Conservation (phyloP, 2,113 vertebrate species). For the Tenrec ecaudatus region DNA sequence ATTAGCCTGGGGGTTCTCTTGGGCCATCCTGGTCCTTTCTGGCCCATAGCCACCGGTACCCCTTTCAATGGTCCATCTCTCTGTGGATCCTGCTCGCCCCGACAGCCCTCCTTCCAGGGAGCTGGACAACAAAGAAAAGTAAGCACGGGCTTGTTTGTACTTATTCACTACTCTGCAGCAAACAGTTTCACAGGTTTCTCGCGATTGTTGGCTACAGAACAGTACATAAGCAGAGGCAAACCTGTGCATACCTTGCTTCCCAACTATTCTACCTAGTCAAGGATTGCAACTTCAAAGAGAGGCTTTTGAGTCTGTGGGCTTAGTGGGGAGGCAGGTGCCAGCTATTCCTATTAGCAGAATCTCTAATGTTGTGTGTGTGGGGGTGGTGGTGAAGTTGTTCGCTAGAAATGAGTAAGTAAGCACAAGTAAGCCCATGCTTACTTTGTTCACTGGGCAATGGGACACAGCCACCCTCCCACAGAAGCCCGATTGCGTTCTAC, state of each 20-base stretch:
- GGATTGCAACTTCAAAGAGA: neutral
- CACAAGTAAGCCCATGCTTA: neutral
- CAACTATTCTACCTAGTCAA: too few relatives aligned
- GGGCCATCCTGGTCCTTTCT: too few relatives aligned
- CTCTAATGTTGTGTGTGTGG: neutral
- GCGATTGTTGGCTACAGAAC: too few relatives aligned
- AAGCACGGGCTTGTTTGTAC: too few relatives aligned
- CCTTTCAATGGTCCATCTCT: neutral
- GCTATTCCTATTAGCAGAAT: neutral
- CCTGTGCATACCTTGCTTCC: too few relatives aligned
- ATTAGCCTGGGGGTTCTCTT: neutral
- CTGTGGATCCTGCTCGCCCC: neutral
- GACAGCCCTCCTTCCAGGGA: too few relatives aligned
- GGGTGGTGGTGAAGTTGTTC: neutral
- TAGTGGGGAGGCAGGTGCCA: neutral
- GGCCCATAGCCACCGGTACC: neutral
- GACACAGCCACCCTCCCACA: neutral
- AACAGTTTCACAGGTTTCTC: too few relatives aligned
- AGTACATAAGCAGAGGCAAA: too few relatives aligned
- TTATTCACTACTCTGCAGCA: too few relatives aligned
- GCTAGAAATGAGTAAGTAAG: neutral
- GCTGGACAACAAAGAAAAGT: too few relatives aligned
- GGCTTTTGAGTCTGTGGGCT: neutral
- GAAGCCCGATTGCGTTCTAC: too few relatives aligned
- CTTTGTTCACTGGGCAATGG: neutral